phyloP scores from a whole-genome alignment of 2,113 vertebrate species.

The Toxotes chatareus region DNA sequence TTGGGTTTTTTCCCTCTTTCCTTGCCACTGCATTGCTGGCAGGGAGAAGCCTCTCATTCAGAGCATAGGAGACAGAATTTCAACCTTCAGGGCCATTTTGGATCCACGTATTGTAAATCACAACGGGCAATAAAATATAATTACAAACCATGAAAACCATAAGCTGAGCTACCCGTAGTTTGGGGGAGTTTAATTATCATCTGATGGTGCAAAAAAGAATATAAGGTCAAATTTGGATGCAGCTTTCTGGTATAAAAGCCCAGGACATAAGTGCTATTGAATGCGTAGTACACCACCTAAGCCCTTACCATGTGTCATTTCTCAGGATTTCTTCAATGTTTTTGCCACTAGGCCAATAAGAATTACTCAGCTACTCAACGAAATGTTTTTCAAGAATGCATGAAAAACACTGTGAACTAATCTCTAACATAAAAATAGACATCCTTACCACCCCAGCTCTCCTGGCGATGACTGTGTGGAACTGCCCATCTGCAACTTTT shows the following conservation, averaged over 20 bases:
- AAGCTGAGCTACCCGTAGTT: conserved; percentile 69
- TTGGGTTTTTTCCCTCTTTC: conserved; percentile 62
- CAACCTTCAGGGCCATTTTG: conserved; percentile 64
- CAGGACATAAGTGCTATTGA: conserved; percentile 50
- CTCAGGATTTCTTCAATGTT: conserved; percentile 30
- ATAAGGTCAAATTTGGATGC: conserved; percentile 63
- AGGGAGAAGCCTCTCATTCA: conserved; percentile 71
- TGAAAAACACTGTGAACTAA: conserved; percentile 9
- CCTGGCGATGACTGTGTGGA: conserved; percentile 96
- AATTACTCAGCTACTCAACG: conserved; percentile 11
- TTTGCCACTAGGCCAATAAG: conserved; percentile 10
- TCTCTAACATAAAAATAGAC: background rate
- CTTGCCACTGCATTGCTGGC: conserved; percentile 75
- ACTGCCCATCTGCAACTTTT: conserved; percentile 94
- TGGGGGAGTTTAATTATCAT: conserved; percentile 74
- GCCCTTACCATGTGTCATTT: conserved; percentile 19
- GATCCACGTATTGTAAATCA: conserved; percentile 73
- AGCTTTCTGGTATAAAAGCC: conserved; percentile 53
- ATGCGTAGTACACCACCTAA: background rate
- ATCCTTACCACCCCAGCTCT: conserved; percentile 94
- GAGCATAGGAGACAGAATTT: conserved; percentile 66
- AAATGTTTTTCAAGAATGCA: background rate
- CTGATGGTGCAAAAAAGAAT: conserved; percentile 67
- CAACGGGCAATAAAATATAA: conserved; percentile 78
- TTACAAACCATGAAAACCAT: conserved; percentile 76